Percentiles rank a stretch among this genome's conserved stretches.
Conservation (phyloP, 2,888 invertebrate species). For the Drosophila birchii region DNA sequence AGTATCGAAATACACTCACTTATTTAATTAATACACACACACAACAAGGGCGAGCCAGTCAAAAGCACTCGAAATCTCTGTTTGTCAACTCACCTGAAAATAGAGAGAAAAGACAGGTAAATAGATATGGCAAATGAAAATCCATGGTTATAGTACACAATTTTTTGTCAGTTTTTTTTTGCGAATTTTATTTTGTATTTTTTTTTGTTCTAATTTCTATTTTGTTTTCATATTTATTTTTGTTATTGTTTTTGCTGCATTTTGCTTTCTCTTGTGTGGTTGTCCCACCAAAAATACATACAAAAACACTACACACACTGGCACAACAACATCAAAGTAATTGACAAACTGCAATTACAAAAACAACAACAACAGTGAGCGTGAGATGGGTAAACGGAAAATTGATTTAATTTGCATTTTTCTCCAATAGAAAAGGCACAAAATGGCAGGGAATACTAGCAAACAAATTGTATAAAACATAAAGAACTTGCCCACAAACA, state of each 20-base stretch:
- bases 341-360: slow-evolving; percentile 50
- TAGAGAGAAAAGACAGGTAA: slow-evolving; percentile 3
- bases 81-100: slow-evolving; percentile 40
- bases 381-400: slow-evolving; percentile 38
- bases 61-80: slow-evolving; percentile 26
- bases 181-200: neutral
- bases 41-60: neutral
- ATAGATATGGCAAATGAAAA: slow-evolving; percentile 32
- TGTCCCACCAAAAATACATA: slow-evolving; percentile 9
- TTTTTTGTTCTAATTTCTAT: neutral
- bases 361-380: neutral
- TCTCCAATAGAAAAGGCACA: slow-evolving; percentile 38
- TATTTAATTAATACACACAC: slow-evolving; percentile 8
- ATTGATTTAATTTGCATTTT: slow-evolving; percentile 55
- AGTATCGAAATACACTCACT: slow-evolving; percentile 22
- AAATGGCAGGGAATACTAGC: slow-evolving; percentile 20
- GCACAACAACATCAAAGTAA: slow-evolving; percentile 28
- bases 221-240: neutral
- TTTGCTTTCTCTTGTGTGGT: slow-evolving; percentile 3
- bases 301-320: neutral
- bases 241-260: neutral
- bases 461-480: neutral
- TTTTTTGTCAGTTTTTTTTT: neutral
- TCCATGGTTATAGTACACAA: slow-evolving; percentile 31
- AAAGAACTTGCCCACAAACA: neutral